phyloP scores from a whole-genome alignment of 2,888 invertebrate genomes.

The Macroteleia sp. region DNA sequence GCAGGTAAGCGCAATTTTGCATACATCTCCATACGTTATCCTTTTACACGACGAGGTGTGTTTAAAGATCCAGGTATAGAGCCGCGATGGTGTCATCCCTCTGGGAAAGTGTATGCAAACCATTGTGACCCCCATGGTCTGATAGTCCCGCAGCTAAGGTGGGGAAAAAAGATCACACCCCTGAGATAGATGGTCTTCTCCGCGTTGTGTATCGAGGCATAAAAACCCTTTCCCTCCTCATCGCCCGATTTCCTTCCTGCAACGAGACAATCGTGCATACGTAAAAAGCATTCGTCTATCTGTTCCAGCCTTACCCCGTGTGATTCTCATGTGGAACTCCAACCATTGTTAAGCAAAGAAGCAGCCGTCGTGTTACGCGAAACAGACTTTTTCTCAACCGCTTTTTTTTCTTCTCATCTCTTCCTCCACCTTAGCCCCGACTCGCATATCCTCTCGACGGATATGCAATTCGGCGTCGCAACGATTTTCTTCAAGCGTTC shows the following conservation, averaged over 20 bases:
- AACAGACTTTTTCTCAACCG: slow-evolving; percentile 68
- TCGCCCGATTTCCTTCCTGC: slow-evolving; percentile 60
- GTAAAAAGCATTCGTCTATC: slow-evolving; percentile 75
- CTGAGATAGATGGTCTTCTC: slow-evolving; percentile 79
- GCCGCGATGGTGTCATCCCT: slow-evolving; percentile 82
- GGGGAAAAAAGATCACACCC: slow-evolving; percentile 81
- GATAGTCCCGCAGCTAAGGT: slow-evolving; percentile 47
- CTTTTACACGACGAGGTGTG: slow-evolving; percentile 71
- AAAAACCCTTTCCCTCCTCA: slow-evolving; percentile 64
- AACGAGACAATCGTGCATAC: slow-evolving; percentile 78
- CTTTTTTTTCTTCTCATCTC: slow-evolving; percentile 64
- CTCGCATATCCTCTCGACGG: slow-evolving; percentile 37
- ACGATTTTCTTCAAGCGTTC: slow-evolving; percentile 43
- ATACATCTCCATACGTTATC: slow-evolving; percentile 83
- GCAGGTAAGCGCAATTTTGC: slow-evolving; percentile 83
- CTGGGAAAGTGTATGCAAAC: slow-evolving; percentile 84
- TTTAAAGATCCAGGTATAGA: slow-evolving; percentile 82
- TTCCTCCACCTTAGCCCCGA: slow-evolving; percentile 51
- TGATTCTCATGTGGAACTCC: slow-evolving; percentile 70
- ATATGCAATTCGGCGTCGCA: slow-evolving; percentile 37
- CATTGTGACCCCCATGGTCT: slow-evolving; percentile 81
- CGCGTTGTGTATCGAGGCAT: slow-evolving; percentile 66
- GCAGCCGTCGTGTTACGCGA: slow-evolving; percentile 74
- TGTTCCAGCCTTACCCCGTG: slow-evolving; percentile 57
- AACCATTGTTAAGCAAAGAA: slow-evolving; percentile 80